Conservation (phyloP, 2,797 vertebrate genomes). For the Halcyon badia region DNA sequence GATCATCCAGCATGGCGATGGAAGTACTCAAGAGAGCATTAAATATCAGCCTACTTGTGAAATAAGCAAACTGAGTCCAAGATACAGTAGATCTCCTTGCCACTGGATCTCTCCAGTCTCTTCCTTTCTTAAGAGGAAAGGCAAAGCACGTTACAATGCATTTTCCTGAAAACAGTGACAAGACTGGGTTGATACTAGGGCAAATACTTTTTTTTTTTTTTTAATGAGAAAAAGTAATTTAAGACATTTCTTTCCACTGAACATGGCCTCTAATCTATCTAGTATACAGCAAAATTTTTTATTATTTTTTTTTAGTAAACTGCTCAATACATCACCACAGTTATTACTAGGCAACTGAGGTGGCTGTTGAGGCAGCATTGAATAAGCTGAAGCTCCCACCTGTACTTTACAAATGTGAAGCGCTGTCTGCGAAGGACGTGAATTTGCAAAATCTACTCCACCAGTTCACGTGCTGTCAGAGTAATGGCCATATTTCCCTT, state of each 20-base stretch:
- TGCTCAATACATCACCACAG: neutral
- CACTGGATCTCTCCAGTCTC: neutral
- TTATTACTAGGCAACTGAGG: neutral
- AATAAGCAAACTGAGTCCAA: neutral
- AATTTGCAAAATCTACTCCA: neutral
- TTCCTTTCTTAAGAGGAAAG: neutral
- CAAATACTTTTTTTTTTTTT: neutral
- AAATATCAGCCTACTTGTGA: neutral
- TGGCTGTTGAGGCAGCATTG: neutral
- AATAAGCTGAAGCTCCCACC: neutral
- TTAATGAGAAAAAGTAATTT: neutral
- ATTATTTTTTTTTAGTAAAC: neutral
- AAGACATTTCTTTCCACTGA: neutral
- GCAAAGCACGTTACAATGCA: neutral
- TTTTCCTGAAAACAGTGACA: neutral
- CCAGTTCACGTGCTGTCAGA: neutral
- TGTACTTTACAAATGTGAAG: neutral
- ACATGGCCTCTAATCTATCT: neutral
- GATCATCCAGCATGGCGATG: fast-evolving
- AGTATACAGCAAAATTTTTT: neutral
- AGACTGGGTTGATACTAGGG: neutral
- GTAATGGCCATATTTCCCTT: neutral
- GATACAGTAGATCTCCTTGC: fast-evolving
- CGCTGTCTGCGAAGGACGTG: neutral
- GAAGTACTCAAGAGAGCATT: neutral